These are phyloP conservation scores for Alitta virens DNA, from an alignment of 2,888 invertebrate species.

Conservation along the genomic window DNA sequence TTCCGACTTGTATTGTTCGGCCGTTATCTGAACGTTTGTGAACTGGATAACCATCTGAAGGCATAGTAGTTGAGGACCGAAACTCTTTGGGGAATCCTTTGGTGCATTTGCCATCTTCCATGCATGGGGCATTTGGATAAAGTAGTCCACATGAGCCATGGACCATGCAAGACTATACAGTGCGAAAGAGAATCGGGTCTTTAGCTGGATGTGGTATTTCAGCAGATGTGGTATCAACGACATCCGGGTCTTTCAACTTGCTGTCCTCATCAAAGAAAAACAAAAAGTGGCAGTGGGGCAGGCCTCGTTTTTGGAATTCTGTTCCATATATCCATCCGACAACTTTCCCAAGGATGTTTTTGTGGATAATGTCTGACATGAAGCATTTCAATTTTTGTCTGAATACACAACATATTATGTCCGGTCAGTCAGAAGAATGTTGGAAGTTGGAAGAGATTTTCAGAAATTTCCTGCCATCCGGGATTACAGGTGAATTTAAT, in stretches of 20 bases:
- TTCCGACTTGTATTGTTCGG: not conserved
- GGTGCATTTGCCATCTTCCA: not conserved
- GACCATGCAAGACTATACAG: not conserved
- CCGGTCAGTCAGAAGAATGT: not conserved
- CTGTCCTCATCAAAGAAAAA: not conserved
- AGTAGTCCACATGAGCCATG: not conserved
- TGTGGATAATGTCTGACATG: not conserved
- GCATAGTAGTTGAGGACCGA: not conserved
- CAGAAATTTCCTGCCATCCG: too few species aligned
- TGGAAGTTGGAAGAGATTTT: not conserved
- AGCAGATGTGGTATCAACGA: not conserved
- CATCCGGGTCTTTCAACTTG: not conserved
- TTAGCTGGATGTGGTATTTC: not conserved
- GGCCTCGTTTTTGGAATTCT: not conserved
- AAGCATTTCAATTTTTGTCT: not conserved
- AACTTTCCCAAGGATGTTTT: not conserved
- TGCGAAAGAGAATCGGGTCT: not conserved
- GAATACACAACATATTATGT: not conserved
- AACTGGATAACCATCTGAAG: constrained; percentile 15
- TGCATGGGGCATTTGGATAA: not conserved
- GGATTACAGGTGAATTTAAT: too few species aligned
- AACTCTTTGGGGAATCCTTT: not conserved
- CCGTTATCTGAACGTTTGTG: constrained; percentile 6
- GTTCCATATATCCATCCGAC: not conserved
- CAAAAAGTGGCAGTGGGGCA: not conserved